These are phyloP conservation scores for Dendrolimus kikuchii DNA, from an alignment of 1,140 invertebrate genomes.

Conservation along the genomic window DNA sequence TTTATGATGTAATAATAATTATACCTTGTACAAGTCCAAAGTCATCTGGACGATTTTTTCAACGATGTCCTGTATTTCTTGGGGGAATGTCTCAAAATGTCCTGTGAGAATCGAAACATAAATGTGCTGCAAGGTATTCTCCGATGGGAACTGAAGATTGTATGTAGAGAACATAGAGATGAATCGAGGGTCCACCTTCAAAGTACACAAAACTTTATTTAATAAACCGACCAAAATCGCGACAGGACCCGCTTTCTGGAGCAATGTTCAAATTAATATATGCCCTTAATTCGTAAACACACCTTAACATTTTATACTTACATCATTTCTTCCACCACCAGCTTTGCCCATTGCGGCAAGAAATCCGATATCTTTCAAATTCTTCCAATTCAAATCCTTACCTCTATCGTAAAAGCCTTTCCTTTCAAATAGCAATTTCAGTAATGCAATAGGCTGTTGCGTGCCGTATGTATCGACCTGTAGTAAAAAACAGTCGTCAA, in stretches of 20 bases:
- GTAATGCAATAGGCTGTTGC: slow-evolving; percentile 91
- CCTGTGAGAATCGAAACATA: slow-evolving; percentile 87
- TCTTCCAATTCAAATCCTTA: slow-evolving; percentile 93
- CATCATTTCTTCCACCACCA: slow-evolving; percentile 88
- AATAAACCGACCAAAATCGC: no score
- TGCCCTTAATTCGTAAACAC: no score
- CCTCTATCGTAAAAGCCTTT: slow-evolving; percentile 90
- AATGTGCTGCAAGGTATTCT: slow-evolving; percentile 85
- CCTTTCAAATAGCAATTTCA: slow-evolving; percentile 89
- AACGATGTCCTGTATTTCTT: slow-evolving; percentile 77
- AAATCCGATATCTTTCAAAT: slow-evolving; percentile 87
- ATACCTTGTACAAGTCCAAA: slow-evolving; percentile 86
- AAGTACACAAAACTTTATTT: not conserved
- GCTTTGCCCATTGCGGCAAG: slow-evolving; percentile 87
- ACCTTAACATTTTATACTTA: slow-evolving; percentile 19
- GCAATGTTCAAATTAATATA: no score
- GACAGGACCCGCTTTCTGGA: no score
- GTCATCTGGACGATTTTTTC: slow-evolving; percentile 83
- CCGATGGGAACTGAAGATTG: slow-evolving; percentile 87
- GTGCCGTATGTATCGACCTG: slow-evolving; percentile 87
- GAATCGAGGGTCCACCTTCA: slow-evolving; percentile 87
- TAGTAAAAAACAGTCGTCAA: slow-evolving; percentile 20
- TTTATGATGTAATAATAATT: not conserved
- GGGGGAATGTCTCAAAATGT: slow-evolving; percentile 80
- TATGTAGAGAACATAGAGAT: slow-evolving; percentile 90